A percentile compares a stretch with the other conserved stretches of the same genome.
Conservation (phyloP, 2,797 vertebrate species). For the Gymnocypris eckloni region DNA sequence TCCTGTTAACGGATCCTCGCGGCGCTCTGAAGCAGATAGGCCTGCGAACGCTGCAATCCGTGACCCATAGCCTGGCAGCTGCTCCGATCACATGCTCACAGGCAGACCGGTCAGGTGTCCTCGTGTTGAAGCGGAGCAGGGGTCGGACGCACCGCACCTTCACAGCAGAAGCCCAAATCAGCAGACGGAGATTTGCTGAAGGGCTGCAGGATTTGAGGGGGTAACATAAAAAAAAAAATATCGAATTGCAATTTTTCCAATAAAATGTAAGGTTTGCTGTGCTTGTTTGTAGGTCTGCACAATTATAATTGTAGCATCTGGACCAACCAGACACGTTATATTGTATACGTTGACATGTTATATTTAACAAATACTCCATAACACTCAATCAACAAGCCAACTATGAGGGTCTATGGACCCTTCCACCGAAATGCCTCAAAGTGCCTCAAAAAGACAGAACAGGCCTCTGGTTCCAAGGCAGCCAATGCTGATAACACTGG, state of each 20-base stretch:
- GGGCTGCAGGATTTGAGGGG: not conserved
- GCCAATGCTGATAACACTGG: too few relatives aligned
- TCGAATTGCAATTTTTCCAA: too few relatives aligned
- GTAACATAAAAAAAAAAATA: not conserved
- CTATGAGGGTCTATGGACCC: too few relatives aligned
- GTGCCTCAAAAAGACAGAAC: too few relatives aligned
- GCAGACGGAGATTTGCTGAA: not conserved
- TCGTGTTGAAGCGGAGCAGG: not conserved
- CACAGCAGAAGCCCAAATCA: not conserved
- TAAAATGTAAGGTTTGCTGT: not conserved
- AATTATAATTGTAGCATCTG: not conserved
- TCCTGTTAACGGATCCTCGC: conserved; percentile 52
- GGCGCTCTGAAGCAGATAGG: conserved; percentile 39
- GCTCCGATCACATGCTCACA: not conserved
- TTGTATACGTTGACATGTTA: too few relatives aligned
- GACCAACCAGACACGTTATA: too few relatives aligned
- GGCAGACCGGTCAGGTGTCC: conserved; percentile 15
- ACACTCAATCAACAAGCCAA: too few relatives aligned
- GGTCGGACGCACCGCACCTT: not conserved
- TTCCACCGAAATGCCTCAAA: too few relatives aligned
- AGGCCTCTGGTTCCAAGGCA: too few relatives aligned
- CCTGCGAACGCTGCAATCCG: conserved; percentile 21
- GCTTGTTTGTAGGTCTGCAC: not conserved
- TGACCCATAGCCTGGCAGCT: conserved; percentile 1
- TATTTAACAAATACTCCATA: too few relatives aligned